phyloP scores from a whole-genome alignment of 2,113 vertebrate species.

The Cottus gobio region DNA sequence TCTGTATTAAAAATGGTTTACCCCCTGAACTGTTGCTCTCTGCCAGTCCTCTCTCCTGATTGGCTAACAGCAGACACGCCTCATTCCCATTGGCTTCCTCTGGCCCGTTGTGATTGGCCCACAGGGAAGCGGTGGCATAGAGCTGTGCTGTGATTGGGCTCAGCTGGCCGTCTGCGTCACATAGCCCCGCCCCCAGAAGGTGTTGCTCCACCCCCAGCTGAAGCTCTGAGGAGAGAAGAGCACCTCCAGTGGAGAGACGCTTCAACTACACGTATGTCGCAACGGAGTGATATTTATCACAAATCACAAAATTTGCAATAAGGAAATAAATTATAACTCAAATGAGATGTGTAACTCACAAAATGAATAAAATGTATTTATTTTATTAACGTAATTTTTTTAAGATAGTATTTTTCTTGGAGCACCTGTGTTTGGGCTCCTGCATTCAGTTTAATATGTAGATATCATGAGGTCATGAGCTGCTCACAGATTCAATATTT shows the following conservation, averaged over 20 bases:
- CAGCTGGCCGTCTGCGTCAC: constrained; percentile 76
- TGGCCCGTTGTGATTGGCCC: constrained; percentile 79
- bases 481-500: background rate
- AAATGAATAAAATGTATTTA: no score
- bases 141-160: constrained; percentile 78
- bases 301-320: background rate
- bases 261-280: constrained; percentile 19
- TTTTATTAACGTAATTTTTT: no score
- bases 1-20: constrained; percentile 43
- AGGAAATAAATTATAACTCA: background rate
- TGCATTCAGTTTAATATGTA: background rate
- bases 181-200: constrained; percentile 72
- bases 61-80: constrained; percentile 67
- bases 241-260: constrained; percentile 62
- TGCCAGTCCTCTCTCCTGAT: constrained; percentile 72
- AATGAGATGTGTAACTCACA: accelerated
- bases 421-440: background rate
- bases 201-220: constrained; percentile 81
- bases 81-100: constrained; percentile 78
- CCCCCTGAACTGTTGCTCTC: constrained; percentile 72
- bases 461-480: background rate
- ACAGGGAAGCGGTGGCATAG: constrained; percentile 67
- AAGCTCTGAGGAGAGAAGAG: constrained; percentile 78
- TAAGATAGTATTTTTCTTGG: background rate
- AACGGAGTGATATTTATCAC: accelerated